These are phyloP conservation scores for Sceloporus undulatus DNA, from an alignment of 2,113 vertebrate species.

Conservation along the genomic window DNA sequence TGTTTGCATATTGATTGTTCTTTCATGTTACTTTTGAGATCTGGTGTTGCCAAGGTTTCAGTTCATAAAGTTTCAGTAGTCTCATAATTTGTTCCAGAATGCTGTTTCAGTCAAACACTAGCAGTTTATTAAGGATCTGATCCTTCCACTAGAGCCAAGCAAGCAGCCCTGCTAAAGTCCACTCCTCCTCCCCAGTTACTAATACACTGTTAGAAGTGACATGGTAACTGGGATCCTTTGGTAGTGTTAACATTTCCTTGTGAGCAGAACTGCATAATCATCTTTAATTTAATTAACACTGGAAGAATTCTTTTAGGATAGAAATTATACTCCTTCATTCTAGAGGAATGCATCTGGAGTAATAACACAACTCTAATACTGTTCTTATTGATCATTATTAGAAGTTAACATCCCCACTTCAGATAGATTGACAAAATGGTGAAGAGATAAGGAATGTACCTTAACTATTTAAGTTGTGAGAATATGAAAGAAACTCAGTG, in stretches of 20 bases:
- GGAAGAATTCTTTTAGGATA: not conserved
- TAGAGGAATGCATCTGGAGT: not conserved
- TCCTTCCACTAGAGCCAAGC: constrained; percentile 18
- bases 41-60: not conserved
- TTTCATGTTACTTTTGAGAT: constrained; percentile 35
- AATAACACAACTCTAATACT: not conserved
- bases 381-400: not conserved
- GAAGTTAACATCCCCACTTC: not conserved
- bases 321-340: not conserved
- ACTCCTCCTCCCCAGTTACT: not conserved
- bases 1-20: constrained; percentile 34
- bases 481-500: too few species aligned
- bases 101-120: not conserved
- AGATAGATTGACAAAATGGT: not conserved
- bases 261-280: not conserved
- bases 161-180: not conserved
- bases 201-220: not conserved
- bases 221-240: not conserved
- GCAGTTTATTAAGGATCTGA: not conserved
- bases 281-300: not conserved
- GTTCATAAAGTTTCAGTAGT: constrained; percentile 27
- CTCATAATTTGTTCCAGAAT: constrained; percentile 5
- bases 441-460: too few species aligned
- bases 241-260: not conserved
- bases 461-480: too few species aligned